Conservation (phyloP, 2,113 vertebrate genomes). For the Phalacrocorax aristotelis region DNA sequence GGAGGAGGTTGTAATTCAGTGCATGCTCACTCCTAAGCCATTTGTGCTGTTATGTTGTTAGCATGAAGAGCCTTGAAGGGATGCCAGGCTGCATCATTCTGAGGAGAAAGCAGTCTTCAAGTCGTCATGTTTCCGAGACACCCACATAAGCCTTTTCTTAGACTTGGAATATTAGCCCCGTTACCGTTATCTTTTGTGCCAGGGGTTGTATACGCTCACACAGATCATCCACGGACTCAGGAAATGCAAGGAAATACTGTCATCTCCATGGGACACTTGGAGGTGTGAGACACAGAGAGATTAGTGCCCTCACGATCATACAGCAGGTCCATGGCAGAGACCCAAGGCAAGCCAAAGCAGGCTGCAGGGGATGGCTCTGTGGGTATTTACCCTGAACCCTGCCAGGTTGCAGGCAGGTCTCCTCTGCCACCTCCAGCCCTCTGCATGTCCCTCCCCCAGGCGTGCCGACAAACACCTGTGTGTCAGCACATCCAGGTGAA, state of each 20-base stretch:
- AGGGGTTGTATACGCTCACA: rapidly evolving
- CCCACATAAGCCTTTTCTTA: neutral
- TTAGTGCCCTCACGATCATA: neutral
- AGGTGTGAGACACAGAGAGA: neutral
- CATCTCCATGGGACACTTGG: neutral
- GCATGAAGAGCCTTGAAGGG: neutral
- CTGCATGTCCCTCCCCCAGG: neutral
- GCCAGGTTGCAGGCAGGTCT: neutral
- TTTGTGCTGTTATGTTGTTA: neutral
- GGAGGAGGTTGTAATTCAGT: neutral
- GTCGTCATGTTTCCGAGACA: neutral
- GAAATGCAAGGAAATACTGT: neutral
- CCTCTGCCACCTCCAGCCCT: neutral
- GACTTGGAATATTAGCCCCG: neutral
- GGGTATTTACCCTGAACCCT: neutral
- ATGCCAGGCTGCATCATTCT: neutral
- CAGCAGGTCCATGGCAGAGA: neutral
- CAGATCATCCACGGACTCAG: neutral
- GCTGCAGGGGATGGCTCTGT: neutral
- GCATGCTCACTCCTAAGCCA: neutral
- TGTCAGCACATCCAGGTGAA: neutral
- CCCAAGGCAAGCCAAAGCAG: neutral
- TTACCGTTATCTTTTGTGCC: neutral
- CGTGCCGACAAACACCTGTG: neutral
- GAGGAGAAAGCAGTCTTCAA: neutral